Evolutionary conservation across 2,113 vertebrate genomes (phyloP).

Genomic region (Haliaeetus leucogaster): DNA sequence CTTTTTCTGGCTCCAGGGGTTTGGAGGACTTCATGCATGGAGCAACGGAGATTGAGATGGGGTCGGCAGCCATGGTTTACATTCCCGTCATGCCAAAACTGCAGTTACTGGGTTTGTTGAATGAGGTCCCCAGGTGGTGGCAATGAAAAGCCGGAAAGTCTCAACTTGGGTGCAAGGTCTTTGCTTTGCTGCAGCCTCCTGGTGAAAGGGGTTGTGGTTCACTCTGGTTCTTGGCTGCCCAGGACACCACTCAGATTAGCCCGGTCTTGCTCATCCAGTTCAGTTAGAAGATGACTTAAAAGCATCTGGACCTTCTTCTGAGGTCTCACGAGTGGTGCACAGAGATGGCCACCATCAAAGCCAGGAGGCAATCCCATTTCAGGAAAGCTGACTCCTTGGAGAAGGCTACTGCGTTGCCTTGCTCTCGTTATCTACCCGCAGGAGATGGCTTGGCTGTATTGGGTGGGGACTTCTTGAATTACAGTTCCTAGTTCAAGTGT

Average conservation of each 20-base stretch:
- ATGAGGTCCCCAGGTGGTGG: neutral
- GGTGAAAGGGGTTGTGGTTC: neutral
- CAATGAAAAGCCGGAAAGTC: neutral
- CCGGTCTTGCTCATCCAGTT: fast-evolving
- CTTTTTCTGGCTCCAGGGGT: neutral
- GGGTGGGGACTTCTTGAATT: too few species aligned
- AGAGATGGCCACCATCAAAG: neutral
- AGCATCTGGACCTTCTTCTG: neutral
- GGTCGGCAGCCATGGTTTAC: neutral
- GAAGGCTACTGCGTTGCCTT: neutral
- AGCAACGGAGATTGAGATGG: fast-evolving
- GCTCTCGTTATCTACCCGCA: fast-evolving
- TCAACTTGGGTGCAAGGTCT: fast-evolving
- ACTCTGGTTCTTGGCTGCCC: fast-evolving
- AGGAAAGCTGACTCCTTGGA: neutral
- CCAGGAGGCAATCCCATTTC: fast-evolving
- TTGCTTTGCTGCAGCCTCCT: neutral
- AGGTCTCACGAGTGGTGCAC: fast-evolving
- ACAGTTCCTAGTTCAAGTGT: too few species aligned
- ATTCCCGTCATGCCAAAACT: neutral
- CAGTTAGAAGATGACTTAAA: neutral
- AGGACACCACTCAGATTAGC: neutral
- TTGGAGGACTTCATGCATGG: fast-evolving
- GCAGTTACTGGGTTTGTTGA: neutral
- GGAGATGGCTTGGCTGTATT: neutral